Evolutionary conservation across 1,140 invertebrate species (phyloP), one percentile per base, ranked within the genome.

Genomic region (Bombyx mandarina): DNA sequence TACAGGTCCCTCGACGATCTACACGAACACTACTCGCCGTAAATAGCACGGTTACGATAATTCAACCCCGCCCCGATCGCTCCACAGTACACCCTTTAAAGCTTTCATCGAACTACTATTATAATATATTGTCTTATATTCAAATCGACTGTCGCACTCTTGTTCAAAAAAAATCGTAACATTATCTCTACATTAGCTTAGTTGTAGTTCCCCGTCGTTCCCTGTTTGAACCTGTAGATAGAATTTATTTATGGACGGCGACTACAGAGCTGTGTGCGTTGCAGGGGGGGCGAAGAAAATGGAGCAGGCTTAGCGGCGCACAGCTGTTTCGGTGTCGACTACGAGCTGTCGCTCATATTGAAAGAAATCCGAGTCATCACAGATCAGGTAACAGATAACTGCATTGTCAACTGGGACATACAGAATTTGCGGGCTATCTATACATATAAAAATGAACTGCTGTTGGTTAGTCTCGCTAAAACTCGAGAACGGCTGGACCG

Each of bases 301-400:
- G 90, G 90, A 67, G 90, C 90, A 63, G 91, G 91, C 66, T 89
- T 91, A 74, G 90, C 83, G 86, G 89, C 85, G 83, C 89, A 90
- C 66, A 90, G 89, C 70, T 91, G 91, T 90, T 90, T 93, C 90
- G 90, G 90, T 80, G 92, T 94, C 69, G 93, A 95, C 88, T 93
- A 96, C 77, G 94, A 98, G 90, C 93, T 98, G 78, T 93, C 95
- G 68, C 92, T 96, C 77, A 98, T 99, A 85, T 92, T 99, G 66
- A 96, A 96, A 88, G 98, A 99, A 90, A 91, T 99, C 71, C 94
- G 96, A 88, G 91, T 92, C 89, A 92, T 92, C 84, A 92, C 91
- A 80, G 91, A 92, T 89, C 91, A 91, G 88, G 90, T 91, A 82
- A 50, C 48, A 48, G 26, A 35, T 35, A 35, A 35, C 26, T 35